Conservation (phyloP, 2,113 vertebrate species). For the Phaethornis superciliosus region DNA sequence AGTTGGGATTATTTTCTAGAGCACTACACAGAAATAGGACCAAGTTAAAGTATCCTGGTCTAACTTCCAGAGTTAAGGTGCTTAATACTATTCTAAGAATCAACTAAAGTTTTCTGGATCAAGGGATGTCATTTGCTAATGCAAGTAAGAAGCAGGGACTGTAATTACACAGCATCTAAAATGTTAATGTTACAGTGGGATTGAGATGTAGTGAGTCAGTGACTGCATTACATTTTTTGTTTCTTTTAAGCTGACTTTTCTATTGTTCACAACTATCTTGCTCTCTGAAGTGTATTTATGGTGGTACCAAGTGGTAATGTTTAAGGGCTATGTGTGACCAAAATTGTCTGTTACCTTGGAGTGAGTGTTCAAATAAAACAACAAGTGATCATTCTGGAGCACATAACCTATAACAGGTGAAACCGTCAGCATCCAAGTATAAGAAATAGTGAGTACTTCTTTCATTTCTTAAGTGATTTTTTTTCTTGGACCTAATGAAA, state of each 20-base stretch:
- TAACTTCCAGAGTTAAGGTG: slow-evolving; percentile 1
- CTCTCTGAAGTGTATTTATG: slow-evolving; percentile 34
- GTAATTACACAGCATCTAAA: slow-evolving; percentile 21
- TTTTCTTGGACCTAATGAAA: not conserved
- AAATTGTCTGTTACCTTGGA: slow-evolving; percentile 22
- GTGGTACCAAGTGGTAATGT: slow-evolving; percentile 40
- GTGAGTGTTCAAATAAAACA: slow-evolving; percentile 1
- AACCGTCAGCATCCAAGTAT: not conserved
- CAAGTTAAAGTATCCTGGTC: not conserved
- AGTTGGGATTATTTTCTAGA: not conserved
- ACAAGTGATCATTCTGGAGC: not conserved
- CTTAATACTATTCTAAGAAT: not conserved
- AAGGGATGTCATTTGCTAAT: slow-evolving; percentile 9
- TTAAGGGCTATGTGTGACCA: slow-evolving; percentile 24
- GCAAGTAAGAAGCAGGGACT: slow-evolving; percentile 1
- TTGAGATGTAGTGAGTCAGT: slow-evolving; percentile 16
- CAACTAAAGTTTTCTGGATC: not conserved
- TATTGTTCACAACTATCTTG: slow-evolving; percentile 9
- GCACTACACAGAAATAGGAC: not conserved
- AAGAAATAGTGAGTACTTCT: not conserved
- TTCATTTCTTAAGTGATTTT: not conserved
- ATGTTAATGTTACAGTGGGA: not conserved
- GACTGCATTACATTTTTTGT: slow-evolving; percentile 5
- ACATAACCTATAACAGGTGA: not conserved
- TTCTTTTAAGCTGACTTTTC: slow-evolving; percentile 33